A percentile compares a stretch with the other conserved stretches of the same genome.
phyloP scores from a whole-genome alignment of 2,797 vertebrate species.

The Pseudopleuronectes americanus region DNA sequence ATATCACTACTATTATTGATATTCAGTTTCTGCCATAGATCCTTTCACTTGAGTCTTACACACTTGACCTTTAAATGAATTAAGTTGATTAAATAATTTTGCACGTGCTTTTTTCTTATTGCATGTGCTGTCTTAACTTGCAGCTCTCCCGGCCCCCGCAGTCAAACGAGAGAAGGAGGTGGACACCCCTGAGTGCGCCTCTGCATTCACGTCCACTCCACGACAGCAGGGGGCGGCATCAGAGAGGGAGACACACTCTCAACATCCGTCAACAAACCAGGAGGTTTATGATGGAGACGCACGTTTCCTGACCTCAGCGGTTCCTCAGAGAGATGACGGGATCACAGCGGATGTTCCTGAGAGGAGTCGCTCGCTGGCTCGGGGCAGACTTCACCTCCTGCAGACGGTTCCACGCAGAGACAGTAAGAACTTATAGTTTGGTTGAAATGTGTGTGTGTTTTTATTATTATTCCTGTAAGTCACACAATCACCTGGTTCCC shows the following conservation, averaged over 20 bases:
- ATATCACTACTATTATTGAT: no score
- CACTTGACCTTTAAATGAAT: no score
- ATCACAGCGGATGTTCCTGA: background rate
- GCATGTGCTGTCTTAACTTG: no score
- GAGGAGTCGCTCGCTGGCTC: background rate
- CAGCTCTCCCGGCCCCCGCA: background rate
- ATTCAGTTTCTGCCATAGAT: no score
- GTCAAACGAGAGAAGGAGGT: slow-evolving; percentile 18
- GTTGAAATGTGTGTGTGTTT: no score
- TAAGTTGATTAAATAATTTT: background rate
- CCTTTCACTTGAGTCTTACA: no score
- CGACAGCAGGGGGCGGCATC: slow-evolving; percentile 60
- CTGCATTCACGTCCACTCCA: slow-evolving; percentile 35
- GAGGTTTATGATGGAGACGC: no score
- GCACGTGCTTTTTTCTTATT: background rate
- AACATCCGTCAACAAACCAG: slow-evolving; percentile 24
- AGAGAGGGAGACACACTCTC: background rate
- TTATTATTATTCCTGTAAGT: no score
- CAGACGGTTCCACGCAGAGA: slow-evolving; percentile 63
- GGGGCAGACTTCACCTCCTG: slow-evolving; percentile 15
- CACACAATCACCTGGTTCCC: background rate
- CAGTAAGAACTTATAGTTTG: slow-evolving; percentile 37
- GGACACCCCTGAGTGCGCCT: background rate
- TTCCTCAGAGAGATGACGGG: slow-evolving; percentile 28
- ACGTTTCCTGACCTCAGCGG: no score